Evolutionary conservation across 2,888 invertebrate species (phyloP), one percentile per base, ranked within the genome.

Genomic region (Melieria omissa): DNA sequence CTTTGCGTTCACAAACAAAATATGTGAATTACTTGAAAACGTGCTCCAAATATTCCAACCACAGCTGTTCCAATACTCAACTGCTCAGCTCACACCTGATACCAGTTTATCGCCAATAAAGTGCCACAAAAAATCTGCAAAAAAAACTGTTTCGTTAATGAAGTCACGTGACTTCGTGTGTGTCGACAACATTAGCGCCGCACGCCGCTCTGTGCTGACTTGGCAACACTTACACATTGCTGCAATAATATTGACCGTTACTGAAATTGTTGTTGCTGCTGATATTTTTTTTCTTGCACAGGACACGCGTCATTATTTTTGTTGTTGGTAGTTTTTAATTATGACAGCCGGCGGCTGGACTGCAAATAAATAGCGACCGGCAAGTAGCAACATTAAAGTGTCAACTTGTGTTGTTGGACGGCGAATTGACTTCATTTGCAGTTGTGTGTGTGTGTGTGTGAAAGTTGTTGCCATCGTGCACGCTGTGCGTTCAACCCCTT

Each of bases 231-330:
- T 29, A 3, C 29, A 29, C 1, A 29, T 29, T 29, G 29, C 29
- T 29, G 29, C 29, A 29, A 29, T 2, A 29, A 29, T 29, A 29
- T 29, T 29, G 29, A 29, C 29, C 29, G 29, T 49, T 49, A 49
- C 12, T 49, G 9, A 4, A 1, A 6, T 52, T 9, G 14, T 52
- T 52, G 14, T 52, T 52, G 14, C 14, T 52, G 9, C 1, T 9
- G 9, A 5, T 52, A 14, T 52, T 52, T 12, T 52, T 52, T 12
- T 5, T 52, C n/a, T 9, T 52, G 52, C 29, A n/a, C 67, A 67
- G 55, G 76, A 74, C 76, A 76, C 74, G 71, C 76, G 74, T 76
- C 73, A 76, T 74, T 29, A 2, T 29, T 29, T 29, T 29, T 29
- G 29, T 29, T 29, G 29, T 29, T 29, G 29, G 29, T 29, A 29